A percentile compares a stretch with the other conserved stretches of the same genome.
Evolutionary conservation across 2,888 invertebrate species (phyloP).

Genomic region (Rhagonycha fulva): DNA sequence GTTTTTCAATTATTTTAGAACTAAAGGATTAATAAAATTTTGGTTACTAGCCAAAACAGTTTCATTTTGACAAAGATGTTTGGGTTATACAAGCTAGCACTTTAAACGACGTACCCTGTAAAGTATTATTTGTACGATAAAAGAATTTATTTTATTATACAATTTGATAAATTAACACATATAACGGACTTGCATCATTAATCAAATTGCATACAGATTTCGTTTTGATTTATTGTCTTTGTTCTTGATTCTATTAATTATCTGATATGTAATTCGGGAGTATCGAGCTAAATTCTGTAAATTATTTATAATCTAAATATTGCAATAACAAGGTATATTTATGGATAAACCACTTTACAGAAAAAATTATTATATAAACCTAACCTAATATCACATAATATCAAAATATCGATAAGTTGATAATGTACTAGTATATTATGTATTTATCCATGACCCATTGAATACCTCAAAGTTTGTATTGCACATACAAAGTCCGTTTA

Average conservation of each 20-base stretch:
- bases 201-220: not conserved
- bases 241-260: not conserved
- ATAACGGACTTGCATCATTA: not conserved
- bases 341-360: too few species aligned
- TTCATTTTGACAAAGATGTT: not conserved
- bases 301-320: not conserved
- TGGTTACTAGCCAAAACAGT: not conserved
- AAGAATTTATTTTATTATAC: not conserved
- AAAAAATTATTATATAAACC: too few species aligned
- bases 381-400: too few species aligned
- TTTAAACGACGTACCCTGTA: not conserved
- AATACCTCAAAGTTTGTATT: too few species aligned
- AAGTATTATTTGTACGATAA: not conserved
- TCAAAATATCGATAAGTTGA: too few species aligned
- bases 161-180: not conserved
- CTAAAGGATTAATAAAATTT: not conserved
- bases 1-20: not conserved
- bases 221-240: not conserved
- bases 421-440: too few species aligned
- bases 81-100: not conserved
- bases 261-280: not conserved
- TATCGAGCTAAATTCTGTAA: not conserved
- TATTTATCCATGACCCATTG: too few species aligned
- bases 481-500: too few species aligned
- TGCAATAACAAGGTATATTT: not conserved